These are phyloP conservation scores for Hippocampus barbouri DNA, from an alignment of 2,113 vertebrate genomes.

Conservation along the genomic window DNA sequence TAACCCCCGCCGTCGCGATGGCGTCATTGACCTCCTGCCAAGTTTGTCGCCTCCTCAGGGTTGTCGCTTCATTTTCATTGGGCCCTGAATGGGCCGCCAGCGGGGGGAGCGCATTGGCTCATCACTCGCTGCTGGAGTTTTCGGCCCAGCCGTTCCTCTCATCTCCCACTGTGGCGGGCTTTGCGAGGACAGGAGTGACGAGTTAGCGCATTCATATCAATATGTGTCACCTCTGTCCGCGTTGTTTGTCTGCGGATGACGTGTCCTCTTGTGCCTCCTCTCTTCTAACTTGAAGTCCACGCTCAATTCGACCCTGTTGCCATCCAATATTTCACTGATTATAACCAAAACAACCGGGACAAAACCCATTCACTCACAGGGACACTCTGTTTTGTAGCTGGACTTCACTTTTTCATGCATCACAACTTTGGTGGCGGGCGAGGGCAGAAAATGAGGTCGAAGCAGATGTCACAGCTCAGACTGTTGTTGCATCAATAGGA, in stretches of 20 bases:
- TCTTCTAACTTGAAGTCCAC: neutral
- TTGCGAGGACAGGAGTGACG: neutral
- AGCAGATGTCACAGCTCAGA: too few species aligned
- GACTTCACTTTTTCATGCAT: too few species aligned
- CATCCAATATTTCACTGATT: too few species aligned
- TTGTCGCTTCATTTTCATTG: neutral
- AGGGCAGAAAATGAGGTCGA: too few species aligned
- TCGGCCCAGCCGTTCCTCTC: neutral
- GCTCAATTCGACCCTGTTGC: neutral
- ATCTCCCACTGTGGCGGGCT: neutral
- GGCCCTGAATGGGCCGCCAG: neutral
- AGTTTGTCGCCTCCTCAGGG: conserved; percentile 3
- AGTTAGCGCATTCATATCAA: neutral
- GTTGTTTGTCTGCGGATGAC: neutral
- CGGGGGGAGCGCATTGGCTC: neutral
- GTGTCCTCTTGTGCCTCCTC: neutral
- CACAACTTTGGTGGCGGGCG: too few species aligned
- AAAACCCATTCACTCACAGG: too few species aligned
- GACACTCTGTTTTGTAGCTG: too few species aligned
- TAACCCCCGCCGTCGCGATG: neutral
- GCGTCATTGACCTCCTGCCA: conserved; percentile 5
- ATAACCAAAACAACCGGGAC: too few species aligned
- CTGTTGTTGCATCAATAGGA: too few species aligned
- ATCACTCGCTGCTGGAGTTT: conserved; percentile 1
- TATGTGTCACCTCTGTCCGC: neutral